phyloP scores from a whole-genome alignment of 2,113 vertebrate species.

The Ondatra zibethicus region DNA sequence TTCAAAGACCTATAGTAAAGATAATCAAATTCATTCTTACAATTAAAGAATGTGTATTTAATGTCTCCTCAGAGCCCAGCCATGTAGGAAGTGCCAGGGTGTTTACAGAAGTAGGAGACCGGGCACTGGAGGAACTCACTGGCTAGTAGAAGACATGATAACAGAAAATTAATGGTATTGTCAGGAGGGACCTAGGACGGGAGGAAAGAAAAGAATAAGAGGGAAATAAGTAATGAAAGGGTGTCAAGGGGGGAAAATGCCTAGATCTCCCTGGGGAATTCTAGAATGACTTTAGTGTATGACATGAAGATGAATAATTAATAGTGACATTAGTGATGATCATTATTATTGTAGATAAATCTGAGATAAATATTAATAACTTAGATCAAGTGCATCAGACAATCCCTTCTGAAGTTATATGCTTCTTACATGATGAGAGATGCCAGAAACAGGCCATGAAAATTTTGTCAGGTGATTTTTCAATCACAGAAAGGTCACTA shows the following conservation, averaged over 20 bases:
- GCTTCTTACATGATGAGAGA: neutral
- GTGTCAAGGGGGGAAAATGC: neutral
- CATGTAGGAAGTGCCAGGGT: neutral
- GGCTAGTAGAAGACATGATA: neutral
- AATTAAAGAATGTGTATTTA: neutral
- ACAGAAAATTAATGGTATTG: neutral
- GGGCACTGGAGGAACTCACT: neutral
- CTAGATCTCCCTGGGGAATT: conserved; percentile 34
- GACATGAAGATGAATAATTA: conserved; percentile 61
- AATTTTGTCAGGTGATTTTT: neutral
- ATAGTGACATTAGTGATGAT: conserved; percentile 5
- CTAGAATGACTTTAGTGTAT: conserved; percentile 8
- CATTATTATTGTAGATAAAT: neutral
- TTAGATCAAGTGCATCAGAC: neutral
- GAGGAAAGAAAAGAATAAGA: neutral
- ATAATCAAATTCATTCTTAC: conserved; percentile 45
- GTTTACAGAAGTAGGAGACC: neutral
- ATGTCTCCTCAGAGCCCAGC: neutral
- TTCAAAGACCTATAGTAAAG: conserved; percentile 45
- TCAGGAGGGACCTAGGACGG: neutral
- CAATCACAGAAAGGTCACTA: neutral
- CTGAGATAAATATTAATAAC: conserved; percentile 2
- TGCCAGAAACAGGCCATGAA: neutral
- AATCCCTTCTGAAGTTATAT: conserved; percentile 26
- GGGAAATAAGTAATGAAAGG: neutral